Conservation (phyloP, 2,888 invertebrate species). For the Ommatoiulus sabulosus region DNA sequence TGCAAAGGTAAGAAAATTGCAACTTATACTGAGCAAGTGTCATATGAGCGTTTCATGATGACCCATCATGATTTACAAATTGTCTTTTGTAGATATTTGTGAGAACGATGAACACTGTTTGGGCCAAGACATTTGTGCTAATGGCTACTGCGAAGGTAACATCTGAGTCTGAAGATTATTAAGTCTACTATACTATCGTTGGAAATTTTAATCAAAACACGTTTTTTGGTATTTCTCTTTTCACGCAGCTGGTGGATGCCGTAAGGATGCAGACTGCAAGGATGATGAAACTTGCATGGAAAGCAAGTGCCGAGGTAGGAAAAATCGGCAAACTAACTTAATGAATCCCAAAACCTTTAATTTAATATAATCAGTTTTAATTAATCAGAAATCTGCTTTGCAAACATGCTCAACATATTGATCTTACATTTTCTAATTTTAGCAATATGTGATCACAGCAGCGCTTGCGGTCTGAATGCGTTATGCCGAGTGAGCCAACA, state of each 20-base stretch:
- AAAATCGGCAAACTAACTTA: not conserved
- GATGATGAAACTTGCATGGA: conserved; percentile 74
- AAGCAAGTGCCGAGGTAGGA: conserved; percentile 61
- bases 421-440: not conserved
- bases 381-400: not conserved
- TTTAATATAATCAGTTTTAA: not conserved
- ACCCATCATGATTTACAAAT: not conserved
- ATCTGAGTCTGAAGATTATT: not conserved
- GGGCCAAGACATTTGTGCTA: conserved; percentile 57
- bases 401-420: not conserved
- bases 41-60: no score
- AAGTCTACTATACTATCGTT: not conserved
- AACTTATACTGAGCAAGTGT: no score
- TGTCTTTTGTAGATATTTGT: conserved; percentile 54
- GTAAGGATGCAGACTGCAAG: conserved; percentile 82
- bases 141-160: conserved; percentile 59
- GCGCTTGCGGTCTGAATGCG: conserved; percentile 89
- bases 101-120: conserved; percentile 58
- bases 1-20: conserved; percentile 69
- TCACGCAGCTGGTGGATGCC: conserved; percentile 75
- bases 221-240: not conserved
- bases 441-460: conserved; percentile 62
- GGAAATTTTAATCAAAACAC: not conserved
- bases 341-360: not conserved
- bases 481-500: conserved; percentile 79